These are phyloP conservation scores for Pedetes capensis DNA, from an alignment of 2,113 vertebrate species.

Conservation along the genomic window DNA sequence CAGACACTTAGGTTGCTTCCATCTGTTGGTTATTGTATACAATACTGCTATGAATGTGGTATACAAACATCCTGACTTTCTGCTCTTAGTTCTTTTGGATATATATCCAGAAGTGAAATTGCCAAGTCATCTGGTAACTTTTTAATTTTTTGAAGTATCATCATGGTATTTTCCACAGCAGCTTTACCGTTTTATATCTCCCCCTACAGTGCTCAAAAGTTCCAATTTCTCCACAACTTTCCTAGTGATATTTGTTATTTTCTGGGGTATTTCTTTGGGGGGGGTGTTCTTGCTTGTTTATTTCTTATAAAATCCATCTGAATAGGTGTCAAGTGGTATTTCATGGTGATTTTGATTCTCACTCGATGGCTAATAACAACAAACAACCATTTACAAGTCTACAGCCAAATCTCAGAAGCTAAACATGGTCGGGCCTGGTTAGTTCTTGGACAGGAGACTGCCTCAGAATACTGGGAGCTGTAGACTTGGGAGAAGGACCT, in stretches of 20 bases:
- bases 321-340: neutral
- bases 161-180: neutral
- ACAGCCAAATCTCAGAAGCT: no score
- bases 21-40: neutral
- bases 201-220: rapidly evolving
- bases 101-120: neutral
- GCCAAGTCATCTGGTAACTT: neutral
- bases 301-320: neutral
- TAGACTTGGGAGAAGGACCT: no score
- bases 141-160: neutral
- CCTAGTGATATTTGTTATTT: neutral
- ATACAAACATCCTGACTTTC: neutral
- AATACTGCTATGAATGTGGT: neutral
- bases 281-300: neutral
- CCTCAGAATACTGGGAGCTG: no score
- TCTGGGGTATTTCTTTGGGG: neutral
- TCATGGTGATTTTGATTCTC: neutral
- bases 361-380: neutral
- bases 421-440: no score
- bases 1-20: neutral
- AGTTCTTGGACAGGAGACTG: no score
- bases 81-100: neutral
- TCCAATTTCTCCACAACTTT: neutral
- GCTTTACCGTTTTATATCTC: neutral
- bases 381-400: no score